These are phyloP conservation scores for Morbakka virulenta DNA, from an alignment of 30 jellyfish, hydroid and myxozoan species.

Conservation along the genomic window DNA sequence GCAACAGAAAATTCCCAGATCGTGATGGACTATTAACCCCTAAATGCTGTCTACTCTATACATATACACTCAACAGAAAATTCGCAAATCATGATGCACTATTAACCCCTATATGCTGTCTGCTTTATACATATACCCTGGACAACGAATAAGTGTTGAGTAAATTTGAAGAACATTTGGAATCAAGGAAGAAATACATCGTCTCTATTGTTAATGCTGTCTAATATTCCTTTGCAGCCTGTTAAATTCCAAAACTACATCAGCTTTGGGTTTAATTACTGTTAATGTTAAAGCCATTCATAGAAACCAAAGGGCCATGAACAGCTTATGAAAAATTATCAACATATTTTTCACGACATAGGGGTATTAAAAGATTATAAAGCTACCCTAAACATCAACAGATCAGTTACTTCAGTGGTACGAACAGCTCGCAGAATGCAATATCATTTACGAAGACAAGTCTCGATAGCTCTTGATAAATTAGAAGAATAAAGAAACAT, in stretches of 20 bases:
- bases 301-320: not conserved
- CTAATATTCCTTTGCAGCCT: not conserved
- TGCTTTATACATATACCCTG: too few relatives aligned
- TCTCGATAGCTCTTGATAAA: constrained; percentile 8
- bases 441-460: not conserved
- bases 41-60: too few relatives aligned
- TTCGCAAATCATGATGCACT: too few relatives aligned
- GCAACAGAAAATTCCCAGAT: too few relatives aligned
- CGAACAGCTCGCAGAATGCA: not conserved
- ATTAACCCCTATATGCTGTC: too few relatives aligned
- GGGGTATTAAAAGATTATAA: not conserved
- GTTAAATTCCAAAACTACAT: not conserved
- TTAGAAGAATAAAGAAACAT: constrained; percentile 6
- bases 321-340: not conserved
- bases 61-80: too few relatives aligned
- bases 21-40: too few relatives aligned
- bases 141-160: too few relatives aligned
- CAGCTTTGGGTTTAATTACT: not conserved
- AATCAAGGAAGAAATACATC: too few relatives aligned
- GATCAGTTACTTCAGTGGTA: not conserved
- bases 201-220: not conserved
- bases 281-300: not conserved
- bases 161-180: too few relatives aligned
- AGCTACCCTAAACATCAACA: not conserved
- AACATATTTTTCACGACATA: not conserved